phyloP scores from a whole-genome alignment of 2,797 vertebrate species.

The Clangula hyemalis region DNA sequence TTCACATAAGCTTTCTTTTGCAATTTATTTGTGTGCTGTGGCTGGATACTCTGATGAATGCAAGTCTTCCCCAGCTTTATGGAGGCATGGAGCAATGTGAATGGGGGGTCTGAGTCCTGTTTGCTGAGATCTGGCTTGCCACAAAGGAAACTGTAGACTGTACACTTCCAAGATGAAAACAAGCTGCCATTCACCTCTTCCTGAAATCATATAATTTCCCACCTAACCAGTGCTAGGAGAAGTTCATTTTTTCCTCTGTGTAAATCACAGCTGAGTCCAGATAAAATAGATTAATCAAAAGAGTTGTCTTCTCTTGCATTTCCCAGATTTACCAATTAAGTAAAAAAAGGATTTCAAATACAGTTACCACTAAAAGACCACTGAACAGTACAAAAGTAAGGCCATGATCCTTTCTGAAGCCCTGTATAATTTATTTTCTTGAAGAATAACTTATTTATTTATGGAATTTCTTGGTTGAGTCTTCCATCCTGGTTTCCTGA shows the following conservation, averaged over 20 bases:
- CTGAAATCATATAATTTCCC: not conserved
- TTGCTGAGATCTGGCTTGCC: not conserved
- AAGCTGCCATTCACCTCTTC: not conserved
- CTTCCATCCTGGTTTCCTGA: not conserved
- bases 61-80: not conserved
- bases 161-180: not conserved
- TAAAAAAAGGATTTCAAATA: not conserved
- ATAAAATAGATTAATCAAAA: not conserved
- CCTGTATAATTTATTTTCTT: not conserved
- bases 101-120: not conserved
- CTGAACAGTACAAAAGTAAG: not conserved
- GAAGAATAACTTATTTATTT: slow-evolving; percentile 18
- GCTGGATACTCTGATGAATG: not conserved
- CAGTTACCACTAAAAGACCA: not conserved
- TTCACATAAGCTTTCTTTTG: not conserved
- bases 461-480: not conserved
- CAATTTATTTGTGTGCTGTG: not conserved
- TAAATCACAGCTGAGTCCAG: not conserved
- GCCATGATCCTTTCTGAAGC: not conserved
- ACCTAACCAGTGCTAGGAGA: not conserved
- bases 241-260: not conserved
- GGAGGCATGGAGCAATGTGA: accelerated
- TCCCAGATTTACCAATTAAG: not conserved
- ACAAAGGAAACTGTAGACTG: not conserved
- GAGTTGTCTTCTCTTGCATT: not conserved